These are phyloP conservation scores for Pygoscelis adeliae DNA, from an alignment of 2,113 vertebrate genomes.

Conservation along the genomic window DNA sequence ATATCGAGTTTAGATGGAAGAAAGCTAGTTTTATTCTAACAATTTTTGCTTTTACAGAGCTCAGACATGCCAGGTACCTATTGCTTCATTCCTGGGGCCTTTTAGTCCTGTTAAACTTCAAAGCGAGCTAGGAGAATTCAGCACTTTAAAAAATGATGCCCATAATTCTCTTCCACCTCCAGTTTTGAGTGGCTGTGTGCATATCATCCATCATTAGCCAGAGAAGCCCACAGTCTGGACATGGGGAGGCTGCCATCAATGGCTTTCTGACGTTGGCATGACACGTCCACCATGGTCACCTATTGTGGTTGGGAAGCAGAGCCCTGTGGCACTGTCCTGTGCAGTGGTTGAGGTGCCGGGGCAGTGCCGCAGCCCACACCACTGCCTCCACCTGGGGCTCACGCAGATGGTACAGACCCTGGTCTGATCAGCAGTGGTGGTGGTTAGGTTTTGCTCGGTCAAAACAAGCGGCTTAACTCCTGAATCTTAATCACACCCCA, in stretches of 20 bases:
- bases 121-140: accelerated
- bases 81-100: neutral
- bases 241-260: neutral
- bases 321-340: too few relatives aligned
- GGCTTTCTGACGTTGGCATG: accelerated
- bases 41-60: neutral
- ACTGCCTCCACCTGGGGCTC: neutral
- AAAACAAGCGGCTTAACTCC: neutral
- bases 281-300: accelerated
- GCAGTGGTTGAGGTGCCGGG: neutral
- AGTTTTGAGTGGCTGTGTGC: neutral
- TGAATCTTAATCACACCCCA: neutral
- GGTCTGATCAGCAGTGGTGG: accelerated
- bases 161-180: neutral
- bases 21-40: neutral
- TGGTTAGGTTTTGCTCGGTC: neutral
- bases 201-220: neutral
- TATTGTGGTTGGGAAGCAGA: accelerated
- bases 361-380: neutral
- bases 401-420: neutral
- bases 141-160: neutral
- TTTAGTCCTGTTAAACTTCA: neutral
- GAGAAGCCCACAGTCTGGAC: neutral
- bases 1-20: neutral
- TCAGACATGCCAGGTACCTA: neutral